phyloP scores from a whole-genome alignment of 2,888 invertebrate genomes.

The Diarsia rubi region DNA sequence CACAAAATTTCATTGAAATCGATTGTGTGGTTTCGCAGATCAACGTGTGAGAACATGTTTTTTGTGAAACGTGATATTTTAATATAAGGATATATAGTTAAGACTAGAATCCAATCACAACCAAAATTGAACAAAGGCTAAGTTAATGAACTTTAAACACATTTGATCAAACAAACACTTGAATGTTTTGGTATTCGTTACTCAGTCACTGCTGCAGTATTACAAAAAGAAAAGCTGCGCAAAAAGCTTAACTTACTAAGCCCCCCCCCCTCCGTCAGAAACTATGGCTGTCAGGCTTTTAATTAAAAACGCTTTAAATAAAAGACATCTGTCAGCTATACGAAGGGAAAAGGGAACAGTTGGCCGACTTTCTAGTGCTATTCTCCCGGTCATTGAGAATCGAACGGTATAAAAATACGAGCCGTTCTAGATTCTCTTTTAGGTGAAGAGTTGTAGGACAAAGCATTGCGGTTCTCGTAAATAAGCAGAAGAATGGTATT shows the following conservation, averaged over 20 bases:
- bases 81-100: no score
- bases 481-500: not conserved
- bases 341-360: not conserved
- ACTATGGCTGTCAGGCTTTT: constrained; percentile 1
- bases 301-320: constrained; percentile 10
- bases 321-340: constrained; percentile 1
- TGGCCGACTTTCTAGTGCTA: not conserved
- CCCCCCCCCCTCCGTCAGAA: not conserved
- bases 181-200: not conserved
- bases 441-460: not conserved
- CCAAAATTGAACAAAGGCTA: not conserved
- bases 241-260: not conserved
- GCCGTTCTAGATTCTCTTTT: not conserved
- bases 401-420: constrained; percentile 27
- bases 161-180: not conserved
- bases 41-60: no score
- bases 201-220: not conserved
- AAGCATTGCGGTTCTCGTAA: not conserved
- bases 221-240: not conserved
- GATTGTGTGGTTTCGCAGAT: no score
- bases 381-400: not conserved
- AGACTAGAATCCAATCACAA: no score
- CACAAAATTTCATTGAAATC: no score
- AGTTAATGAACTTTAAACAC: not conserved
- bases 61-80: no score